Evolutionary conservation across 2,888 invertebrate species (phyloP).

Genomic region (Cheiracanthium punctorium): DNA sequence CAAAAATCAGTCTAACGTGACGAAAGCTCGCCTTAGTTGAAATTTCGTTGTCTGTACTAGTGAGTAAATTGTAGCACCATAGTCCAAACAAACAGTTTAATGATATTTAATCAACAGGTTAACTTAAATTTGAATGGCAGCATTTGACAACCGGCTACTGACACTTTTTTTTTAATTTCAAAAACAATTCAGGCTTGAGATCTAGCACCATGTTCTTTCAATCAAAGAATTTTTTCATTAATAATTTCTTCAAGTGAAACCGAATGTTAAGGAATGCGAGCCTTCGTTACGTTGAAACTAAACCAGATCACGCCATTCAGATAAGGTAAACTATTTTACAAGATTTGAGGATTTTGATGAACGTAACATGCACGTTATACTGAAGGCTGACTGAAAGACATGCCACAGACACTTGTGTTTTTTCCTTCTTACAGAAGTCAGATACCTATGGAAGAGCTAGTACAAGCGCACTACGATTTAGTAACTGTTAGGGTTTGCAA

Average conservation of each 20-base stretch:
- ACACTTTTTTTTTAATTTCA: neutral
- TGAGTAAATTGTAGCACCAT: neutral
- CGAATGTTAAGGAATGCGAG: neutral
- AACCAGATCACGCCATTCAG: no score
- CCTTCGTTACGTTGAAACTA: neutral
- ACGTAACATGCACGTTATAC: slow-evolving; percentile 5
- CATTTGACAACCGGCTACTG: neutral
- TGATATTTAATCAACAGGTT: no score
- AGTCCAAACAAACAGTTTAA: neutral
- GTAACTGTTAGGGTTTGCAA: neutral
- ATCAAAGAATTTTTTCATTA: neutral
- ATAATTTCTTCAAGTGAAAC: neutral
- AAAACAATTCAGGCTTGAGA: neutral
- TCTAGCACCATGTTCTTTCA: neutral
- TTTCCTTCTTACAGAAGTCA: neutral
- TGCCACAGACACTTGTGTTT: slow-evolving; percentile 6
- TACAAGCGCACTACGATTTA: slow-evolving; percentile 9
- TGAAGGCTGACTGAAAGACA: neutral
- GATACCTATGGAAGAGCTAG: slow-evolving; percentile 3
- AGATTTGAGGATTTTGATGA: neutral
- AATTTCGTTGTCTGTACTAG: neutral
- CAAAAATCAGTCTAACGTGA: neutral
- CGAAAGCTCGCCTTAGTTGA: neutral
- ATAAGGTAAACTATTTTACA: neutral
- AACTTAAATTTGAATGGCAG: neutral